Evolutionary conservation across 2,797 vertebrate species (phyloP), one percentile per base, ranked within the genome.

Genomic region (Pipistrellus kuhlii): DNA sequence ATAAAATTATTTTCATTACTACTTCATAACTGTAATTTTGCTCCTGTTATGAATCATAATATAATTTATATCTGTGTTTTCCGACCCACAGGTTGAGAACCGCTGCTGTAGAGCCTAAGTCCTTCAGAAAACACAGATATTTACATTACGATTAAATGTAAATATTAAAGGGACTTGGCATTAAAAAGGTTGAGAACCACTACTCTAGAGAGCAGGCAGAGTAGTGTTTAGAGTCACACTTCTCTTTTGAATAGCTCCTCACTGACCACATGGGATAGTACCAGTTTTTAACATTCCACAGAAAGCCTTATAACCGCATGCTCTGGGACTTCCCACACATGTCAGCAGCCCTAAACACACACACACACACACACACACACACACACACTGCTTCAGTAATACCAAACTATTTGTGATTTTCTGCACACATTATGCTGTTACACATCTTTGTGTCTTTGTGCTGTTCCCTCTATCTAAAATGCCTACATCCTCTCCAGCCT

Each of bases 361-460:
- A 81, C 41, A 20, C 57, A 59, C 57, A 91, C 38, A 81, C 41
- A n/a, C 69, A 72, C 76, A 78, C 68, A 81, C 38, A 75, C 66
- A 80, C 57, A 84, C 35, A 53, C 80, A 46, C 8, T 62, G 41
- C 23, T 82, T 90, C 88, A 88, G 18, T 2, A 81, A 51, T 78
- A 66, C 7, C 73, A 85, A 92, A 88, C 30, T 71, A 35, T 71
- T 77, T 30, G 27, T 68, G 46, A 90, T 76, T 85, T 76, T 94
- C 51, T 85, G 64, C 12, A 41, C 20, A 66, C 3, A 9, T 12
- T 18, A 46, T 48, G 12, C 69, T 87, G 14, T 90, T 23, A 75
- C 1, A 71, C 7, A 51, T 46, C 57, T 51, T 38, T 48, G 55
- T 30, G 27, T 51, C 46, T 53, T 93, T 75, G 64, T 15, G 48